Evolutionary conservation across 2,888 invertebrate species (phyloP), one percentile per base, ranked within the genome.

Genomic region (Alitta virens): DNA sequence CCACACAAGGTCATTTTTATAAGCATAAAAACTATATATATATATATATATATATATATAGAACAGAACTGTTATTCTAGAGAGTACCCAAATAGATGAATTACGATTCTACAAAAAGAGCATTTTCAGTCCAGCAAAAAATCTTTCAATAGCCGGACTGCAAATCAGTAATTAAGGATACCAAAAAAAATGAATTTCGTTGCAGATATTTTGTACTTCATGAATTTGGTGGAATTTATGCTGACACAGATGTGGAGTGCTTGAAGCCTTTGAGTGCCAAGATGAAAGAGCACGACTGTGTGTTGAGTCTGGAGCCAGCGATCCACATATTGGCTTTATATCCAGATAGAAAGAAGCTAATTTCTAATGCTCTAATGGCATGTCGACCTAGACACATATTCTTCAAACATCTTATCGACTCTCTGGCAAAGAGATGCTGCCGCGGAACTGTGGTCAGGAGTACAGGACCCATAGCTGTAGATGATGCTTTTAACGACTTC

Each of bases 161-260:
- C n/a, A n/a, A n/a, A n/a, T n/a, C n/a, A n/a, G n/a, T n/a, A n/a
- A n/a, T n/a, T n/a, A n/a, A n/a, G n/a, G n/a, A n/a, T n/a, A n/a
- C n/a, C n/a, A n/a, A n/a, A n/a, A n/a, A n/a, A n/a, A n/a, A n/a
- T n/a, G n/a, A n/a, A n/a, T n/a, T n/a, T n/a, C n/a, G n/a, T n/a
- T 58, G 5, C 52, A 70, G 79, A 26, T 80, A 80, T 67, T 70
- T 79, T 42, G 68, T 78, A 23, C 66, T 80, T 64, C 72, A 78
- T 60, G 74, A 77, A 54, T 77, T 72, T 69, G 79, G 79, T 25
- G 79, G 79, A 3, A 68, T 78, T 0, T 79, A 78, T 67, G 75
- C 74, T 0, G 79, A 80, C 62, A 68, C 78, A 70, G 79, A 79
- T 56, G 70, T 78, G 68, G 77, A 79, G 63, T 72, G 74, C 59